These are phyloP conservation scores for Linyphia triangularis DNA, from an alignment of 2,888 invertebrate species.

Conservation along the genomic window DNA sequence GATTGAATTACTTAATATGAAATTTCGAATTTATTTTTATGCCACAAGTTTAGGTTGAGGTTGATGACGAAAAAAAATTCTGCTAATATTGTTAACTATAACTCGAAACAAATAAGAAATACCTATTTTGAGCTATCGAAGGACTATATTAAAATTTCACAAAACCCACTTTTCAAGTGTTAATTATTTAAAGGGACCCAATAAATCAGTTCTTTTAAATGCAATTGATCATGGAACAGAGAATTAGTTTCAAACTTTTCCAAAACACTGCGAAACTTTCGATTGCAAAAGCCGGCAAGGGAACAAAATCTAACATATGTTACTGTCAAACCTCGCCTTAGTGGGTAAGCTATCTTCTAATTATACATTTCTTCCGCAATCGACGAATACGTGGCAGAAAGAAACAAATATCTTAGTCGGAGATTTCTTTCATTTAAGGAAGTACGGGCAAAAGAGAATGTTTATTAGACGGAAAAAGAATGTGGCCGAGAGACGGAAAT, in stretches of 20 bases:
- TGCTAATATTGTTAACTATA: too few species aligned
- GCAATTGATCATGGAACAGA: not conserved
- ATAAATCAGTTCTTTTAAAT: not conserved
- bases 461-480: conserved; percentile 47
- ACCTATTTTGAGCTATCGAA: too few species aligned
- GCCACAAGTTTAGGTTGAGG: too few species aligned
- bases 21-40: too few species aligned
- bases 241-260: not conserved
- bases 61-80: too few species aligned
- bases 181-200: too few species aligned
- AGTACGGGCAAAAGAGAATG: conserved; percentile 36
- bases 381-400: conserved; percentile 9
- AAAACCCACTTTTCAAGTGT: too few species aligned
- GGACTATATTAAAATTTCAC: too few species aligned
- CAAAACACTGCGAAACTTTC: not conserved
- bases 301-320: conserved; percentile 32
- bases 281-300: too few species aligned
- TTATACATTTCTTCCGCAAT: conserved; percentile 49
- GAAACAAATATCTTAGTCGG: conserved; percentile 38
- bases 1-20: too few species aligned
- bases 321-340: conserved; percentile 28
- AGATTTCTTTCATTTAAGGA: conserved; percentile 38
- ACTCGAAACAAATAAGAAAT: too few species aligned
- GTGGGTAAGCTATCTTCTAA: conserved; percentile 11
- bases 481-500: conserved; percentile 20